Base-by-base conservation (phyloP, 2,888 invertebrate species). In the Chloroclysta siterata region DNA sequence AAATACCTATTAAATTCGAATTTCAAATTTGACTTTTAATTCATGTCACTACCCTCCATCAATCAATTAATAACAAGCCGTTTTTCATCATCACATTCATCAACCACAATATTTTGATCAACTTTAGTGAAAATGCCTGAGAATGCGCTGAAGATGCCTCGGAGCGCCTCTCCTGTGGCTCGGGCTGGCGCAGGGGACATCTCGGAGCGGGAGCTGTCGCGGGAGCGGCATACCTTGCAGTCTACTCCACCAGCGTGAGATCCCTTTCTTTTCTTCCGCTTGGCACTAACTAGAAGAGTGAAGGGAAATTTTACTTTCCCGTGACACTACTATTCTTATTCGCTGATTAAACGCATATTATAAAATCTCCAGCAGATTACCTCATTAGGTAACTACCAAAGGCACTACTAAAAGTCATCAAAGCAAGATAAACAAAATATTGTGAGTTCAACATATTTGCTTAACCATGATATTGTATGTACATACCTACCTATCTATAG, bases 131-230 rank as follows among this genome's bases (percentile, higher is more conserved):
- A 63, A 71, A 91, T 90, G 90, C 83, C 87, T 1, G 89, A 89
- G 61, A 79, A 80, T 48, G 53, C 76, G n/a, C 51, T 75, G 22
- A 92, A 92, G 75, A 71, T 86, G 56, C 79, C 85, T 28, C 83
- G 86, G 51, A 83, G 82, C 46, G 84, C 78, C 17, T 88, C 90
- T 11, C 90, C 91, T 10, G 84, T 86, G 22, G 85, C 86, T 10
- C 70, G 87, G 50, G 77, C 84, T 0, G 92, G 92, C 0, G 92
- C 89, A 0, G 92, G 92, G 0, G 92, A 91, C 69, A 90, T 90
- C 60, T 90, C 90, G 0, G 90, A 91, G 66, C 72, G 85, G 36
- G 91, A 90, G 61, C 70, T 91, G 61, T 81, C 84, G n/a, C 69
- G 89, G 54, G 91, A 90, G 66, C 74, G 88, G 22, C 75, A 82